These are phyloP conservation scores for Hypsibius dujardini DNA, from an alignment of 1,140 invertebrate species.

Conservation along the genomic window DNA sequence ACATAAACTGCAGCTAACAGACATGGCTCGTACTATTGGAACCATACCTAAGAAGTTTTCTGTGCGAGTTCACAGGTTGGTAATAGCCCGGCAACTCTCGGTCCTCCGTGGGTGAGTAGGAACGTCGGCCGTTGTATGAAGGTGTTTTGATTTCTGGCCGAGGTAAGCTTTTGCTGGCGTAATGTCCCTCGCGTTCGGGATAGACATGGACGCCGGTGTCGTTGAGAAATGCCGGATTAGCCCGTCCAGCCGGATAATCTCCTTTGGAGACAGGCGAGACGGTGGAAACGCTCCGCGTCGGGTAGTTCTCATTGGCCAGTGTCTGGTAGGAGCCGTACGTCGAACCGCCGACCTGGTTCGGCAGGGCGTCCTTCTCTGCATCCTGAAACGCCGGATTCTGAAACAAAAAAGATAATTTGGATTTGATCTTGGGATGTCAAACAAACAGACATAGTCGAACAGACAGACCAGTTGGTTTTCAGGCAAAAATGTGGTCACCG, in stretches of 20 bases:
- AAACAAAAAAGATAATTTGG: background rate
- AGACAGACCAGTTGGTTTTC: too few relatives aligned
- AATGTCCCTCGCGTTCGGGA: slow-evolving; percentile 8
- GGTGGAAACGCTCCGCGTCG: slow-evolving; percentile 6
- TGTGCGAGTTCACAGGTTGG: background rate
- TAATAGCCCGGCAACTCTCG: background rate
- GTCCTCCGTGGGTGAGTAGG: slow-evolving; percentile 10
- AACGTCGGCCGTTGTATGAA: background rate
- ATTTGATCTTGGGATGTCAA: too few relatives aligned
- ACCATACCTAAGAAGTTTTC: slow-evolving; percentile 15
- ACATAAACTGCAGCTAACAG: too few relatives aligned
- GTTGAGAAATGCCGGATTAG: background rate
- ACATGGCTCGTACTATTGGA: too few relatives aligned
- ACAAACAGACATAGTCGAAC: too few relatives aligned
- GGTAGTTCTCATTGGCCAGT: slow-evolving; percentile 13
- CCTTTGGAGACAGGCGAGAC: slow-evolving; percentile 1
- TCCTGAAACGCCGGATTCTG: slow-evolving; percentile 3
- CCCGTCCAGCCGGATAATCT: background rate
- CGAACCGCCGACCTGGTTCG: background rate
- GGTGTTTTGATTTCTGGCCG: background rate
- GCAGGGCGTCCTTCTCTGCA: background rate
- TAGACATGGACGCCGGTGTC: background rate
- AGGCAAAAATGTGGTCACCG: too few relatives aligned
- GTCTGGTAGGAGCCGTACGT: slow-evolving; percentile 14
- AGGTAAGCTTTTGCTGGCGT: background rate